Evolutionary conservation across 2,113 vertebrate species (phyloP).

Genomic region (Xyliphius kryptos): DNA sequence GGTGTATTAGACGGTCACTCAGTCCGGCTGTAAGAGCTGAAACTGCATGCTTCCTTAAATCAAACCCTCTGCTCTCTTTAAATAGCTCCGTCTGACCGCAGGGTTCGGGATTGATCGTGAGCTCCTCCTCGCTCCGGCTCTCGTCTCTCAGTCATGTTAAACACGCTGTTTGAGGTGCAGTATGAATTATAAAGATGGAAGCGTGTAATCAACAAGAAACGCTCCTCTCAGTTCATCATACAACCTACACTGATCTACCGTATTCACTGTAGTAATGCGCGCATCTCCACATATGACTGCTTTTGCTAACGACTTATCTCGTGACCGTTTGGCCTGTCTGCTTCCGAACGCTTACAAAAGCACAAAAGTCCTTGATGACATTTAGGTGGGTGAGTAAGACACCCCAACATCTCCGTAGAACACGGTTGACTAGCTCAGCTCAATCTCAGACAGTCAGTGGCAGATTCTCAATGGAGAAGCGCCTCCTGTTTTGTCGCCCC

Average conservation of each 20-base stretch:
- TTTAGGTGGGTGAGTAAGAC: not conserved
- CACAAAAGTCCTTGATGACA: not conserved
- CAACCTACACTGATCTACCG: too few relatives aligned
- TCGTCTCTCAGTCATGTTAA: slow-evolving; percentile 9
- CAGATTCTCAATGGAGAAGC: slow-evolving; percentile 42
- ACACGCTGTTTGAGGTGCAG: not conserved
- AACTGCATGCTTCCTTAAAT: slow-evolving; percentile 26
- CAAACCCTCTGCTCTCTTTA: slow-evolving; percentile 24
- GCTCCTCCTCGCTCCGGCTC: slow-evolving; percentile 9
- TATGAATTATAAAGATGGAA: not conserved
- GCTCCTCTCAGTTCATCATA: too few relatives aligned
- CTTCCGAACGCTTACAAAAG: too few relatives aligned
- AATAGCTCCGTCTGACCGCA: slow-evolving; percentile 22
- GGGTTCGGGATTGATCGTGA: slow-evolving; percentile 18
- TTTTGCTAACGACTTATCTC: not conserved
- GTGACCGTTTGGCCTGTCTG: not conserved
- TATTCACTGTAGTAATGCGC: too few relatives aligned
- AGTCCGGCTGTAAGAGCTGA: slow-evolving; percentile 15
- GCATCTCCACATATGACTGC: too few relatives aligned
- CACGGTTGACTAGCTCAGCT: slow-evolving; percentile 35
- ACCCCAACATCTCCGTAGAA: slow-evolving; percentile 26
- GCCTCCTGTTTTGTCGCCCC: slow-evolving; percentile 17
- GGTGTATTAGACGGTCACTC: slow-evolving; percentile 25
- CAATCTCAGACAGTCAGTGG: slow-evolving; percentile 41
- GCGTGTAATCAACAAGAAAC: not conserved